Base-by-base conservation (phyloP, 1,140 invertebrate species). In the Lasaia peninsularis region DNA sequence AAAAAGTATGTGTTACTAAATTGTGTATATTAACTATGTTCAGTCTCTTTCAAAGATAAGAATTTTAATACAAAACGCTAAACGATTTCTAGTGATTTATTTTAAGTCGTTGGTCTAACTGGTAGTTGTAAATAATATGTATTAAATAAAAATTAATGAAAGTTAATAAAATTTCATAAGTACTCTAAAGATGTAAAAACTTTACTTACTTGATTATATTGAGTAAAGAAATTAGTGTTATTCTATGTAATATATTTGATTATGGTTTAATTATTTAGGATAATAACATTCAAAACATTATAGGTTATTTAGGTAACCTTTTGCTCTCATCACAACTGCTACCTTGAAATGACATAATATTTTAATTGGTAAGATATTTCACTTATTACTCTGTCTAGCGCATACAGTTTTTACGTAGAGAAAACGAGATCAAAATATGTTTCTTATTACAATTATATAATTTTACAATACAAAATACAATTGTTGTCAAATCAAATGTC, bases 251-350 rank as follows among this genome's bases (percentile, higher is more conserved):
- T 53, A 53, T 11, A 21, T 34, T 53, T 33, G 31, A 53, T 34
- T 53, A 53, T 11, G 34, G 11, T 16, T 33, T 52, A 11, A 52
- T 18, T 33, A 31, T 32, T 48, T 11, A 33, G 34, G 24, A 16
- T 34, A 8, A 7, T 52, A 33, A 32, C 32, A 44, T 37, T 33
- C 18, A 49, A 51, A 14, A 24, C 16, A 35, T 28, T 50, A 40
- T 59, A 63, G 61, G 61, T 63, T 63, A 63, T 63, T 50, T 55
- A 54, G 37, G 40, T 63, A 63, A 58, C 50, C 16, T 20, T 18
- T 44, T 18, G n/a, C 37, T 40, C 10, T 37, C 37, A 40, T 40
- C 37, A 40, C 14, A 1, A 40, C 16, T 18, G 4, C 24, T 28
- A 7, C 8, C 2, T 28, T 28, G 8, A 37, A 14, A 37, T 37